A percentile compares a stretch with the other conserved stretches of the same genome.
phyloP scores from a whole-genome alignment of 2,888 invertebrate species.

The Cosmopolites sordidus region DNA sequence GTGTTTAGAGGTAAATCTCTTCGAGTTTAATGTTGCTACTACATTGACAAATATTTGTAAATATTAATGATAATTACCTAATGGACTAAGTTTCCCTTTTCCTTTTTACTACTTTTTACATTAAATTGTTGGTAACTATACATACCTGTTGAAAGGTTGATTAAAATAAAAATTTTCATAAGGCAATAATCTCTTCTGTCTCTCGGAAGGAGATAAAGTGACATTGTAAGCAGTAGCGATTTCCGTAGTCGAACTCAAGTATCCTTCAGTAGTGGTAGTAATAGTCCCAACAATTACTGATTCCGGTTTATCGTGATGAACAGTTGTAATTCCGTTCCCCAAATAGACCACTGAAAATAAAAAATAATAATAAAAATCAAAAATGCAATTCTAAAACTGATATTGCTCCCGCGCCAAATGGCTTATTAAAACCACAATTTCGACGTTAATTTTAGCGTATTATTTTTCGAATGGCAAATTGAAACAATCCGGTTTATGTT shows the following conservation, averaged over 20 bases:
- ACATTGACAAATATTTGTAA: too few species aligned
- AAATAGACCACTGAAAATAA: slow-evolving; percentile 6
- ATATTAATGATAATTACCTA: too few species aligned
- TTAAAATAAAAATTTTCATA: slow-evolving; percentile 77
- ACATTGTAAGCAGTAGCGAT: slow-evolving; percentile 23
- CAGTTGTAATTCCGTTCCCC: slow-evolving; percentile 40
- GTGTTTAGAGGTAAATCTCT: too few species aligned
- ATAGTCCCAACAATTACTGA: slow-evolving; percentile 15
- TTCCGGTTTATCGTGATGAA: slow-evolving; percentile 44
- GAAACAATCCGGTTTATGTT: not conserved
- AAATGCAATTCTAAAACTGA: too few species aligned
- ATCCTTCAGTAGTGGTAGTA: slow-evolving; percentile 14
- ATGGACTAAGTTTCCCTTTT: too few species aligned
- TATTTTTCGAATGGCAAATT: not conserved
- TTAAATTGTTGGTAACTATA: too few species aligned
- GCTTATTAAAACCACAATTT: not conserved
- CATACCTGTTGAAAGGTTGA: slow-evolving; percentile 47
- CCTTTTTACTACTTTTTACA: too few species aligned
- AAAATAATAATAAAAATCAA: too few species aligned
- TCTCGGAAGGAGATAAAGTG: slow-evolving; percentile 51
- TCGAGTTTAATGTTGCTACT: too few species aligned
- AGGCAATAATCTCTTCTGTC: slow-evolving; percentile 73
- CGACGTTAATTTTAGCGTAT: not conserved
- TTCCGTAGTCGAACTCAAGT: not conserved
- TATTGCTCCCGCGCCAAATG: not conserved